Evolutionary conservation across 1,140 invertebrate species (phyloP), one percentile per base, ranked within the genome.

Genomic region (Drosophila burlai): DNA sequence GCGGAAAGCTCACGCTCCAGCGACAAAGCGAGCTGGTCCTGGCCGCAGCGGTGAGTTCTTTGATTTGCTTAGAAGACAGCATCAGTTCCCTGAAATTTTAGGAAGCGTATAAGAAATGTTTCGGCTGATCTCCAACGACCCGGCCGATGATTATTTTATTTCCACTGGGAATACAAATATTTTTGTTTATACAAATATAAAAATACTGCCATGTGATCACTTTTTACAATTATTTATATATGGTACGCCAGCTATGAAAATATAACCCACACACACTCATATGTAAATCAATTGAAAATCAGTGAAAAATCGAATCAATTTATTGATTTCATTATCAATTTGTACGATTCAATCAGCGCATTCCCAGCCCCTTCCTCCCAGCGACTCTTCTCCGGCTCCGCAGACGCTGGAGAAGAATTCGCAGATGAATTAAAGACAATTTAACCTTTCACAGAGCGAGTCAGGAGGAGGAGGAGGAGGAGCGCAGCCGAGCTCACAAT

Each of bases 1-100:
- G 91, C 10, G 92, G 92, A 9, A 93, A 92, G 60, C 73, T 93
- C 15, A 93, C 91, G 16, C 62, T 93, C 15, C 92, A 93, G 65
- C 68, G 92, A 1, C 91, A 89, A 43, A 91, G 63, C 24, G 80
- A 87, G 26, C 55, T 91, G 13, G 69, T 77, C 43, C 61, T 93
- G 71, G 92, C 92, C 36, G 92, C 92, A 16, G 91, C 92, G 83
- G 92, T 93, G 29, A 92, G 92, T 81, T 46, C 29, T 26, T 24
- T 3, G 9, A 36, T 15, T 43, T 26, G 16, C 9, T 29, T 29
- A 3, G 9, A 24, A 29, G 26, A 49, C 2, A 11, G 16, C 26
- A 29, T 5, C 36, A 21, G 34, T 29, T 38, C 6, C 36, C 15
- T 8, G 9, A 40, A 65, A 16, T 50, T 16, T 45, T 66, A 21